A percentile compares a stretch with the other conserved stretches of the same genome.
phyloP scores from a whole-genome alignment of 1,140 invertebrate species.

The Gryllus bimaculatus region DNA sequence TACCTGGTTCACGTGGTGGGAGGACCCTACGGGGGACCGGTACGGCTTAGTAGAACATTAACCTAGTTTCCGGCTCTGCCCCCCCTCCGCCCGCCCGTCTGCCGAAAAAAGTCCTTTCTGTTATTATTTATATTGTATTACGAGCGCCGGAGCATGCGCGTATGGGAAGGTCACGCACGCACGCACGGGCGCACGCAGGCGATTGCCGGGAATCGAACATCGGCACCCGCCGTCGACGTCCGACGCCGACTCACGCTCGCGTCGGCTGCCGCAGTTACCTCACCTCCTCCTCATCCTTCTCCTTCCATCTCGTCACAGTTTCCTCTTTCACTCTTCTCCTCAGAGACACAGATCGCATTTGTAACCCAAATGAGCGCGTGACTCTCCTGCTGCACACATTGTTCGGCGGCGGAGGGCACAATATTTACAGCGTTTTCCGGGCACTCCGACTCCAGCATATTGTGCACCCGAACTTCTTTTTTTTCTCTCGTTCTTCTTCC shows the following conservation, averaged over 20 bases:
- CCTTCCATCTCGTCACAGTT: neutral
- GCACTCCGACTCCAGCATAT: neutral
- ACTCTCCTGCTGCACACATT: neutral
- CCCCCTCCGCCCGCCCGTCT: neutral
- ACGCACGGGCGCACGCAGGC: too few relatives aligned
- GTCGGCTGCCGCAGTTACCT: too few relatives aligned
- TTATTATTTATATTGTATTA: conserved; percentile 6
- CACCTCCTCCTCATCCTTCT: neutral
- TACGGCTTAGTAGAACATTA: conserved; percentile 4
- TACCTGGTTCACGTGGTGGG: conserved; percentile 2
- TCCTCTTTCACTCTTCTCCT: neutral
- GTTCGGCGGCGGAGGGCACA: neutral
- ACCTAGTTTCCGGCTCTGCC: neutral
- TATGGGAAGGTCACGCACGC: neutral
- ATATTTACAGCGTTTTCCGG: neutral
- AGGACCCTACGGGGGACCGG: neutral
- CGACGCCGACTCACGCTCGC: too few relatives aligned
- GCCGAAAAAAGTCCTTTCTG: neutral
- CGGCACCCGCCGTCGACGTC: too few relatives aligned
- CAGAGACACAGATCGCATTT: neutral
- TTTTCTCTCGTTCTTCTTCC: too few relatives aligned
- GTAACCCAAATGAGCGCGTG: neutral
- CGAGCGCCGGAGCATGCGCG: neutral
- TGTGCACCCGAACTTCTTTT: neutral
- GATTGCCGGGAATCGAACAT: too few relatives aligned